These are phyloP conservation scores for Premnoplex brunnescens DNA, from an alignment of 2,797 vertebrate species.

Conservation along the genomic window DNA sequence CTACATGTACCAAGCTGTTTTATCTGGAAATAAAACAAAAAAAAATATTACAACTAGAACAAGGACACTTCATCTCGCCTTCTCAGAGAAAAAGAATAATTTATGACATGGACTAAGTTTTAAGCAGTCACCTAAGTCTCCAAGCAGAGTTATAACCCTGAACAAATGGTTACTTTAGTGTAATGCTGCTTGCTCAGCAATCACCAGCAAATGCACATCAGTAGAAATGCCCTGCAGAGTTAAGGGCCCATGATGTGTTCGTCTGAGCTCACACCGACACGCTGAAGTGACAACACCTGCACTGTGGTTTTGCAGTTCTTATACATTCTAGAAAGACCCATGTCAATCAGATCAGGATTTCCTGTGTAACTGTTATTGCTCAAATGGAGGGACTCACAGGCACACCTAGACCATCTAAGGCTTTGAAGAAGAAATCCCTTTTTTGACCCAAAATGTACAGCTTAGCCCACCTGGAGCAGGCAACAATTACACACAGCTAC, in stretches of 20 bases:
- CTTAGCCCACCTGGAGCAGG: neutral
- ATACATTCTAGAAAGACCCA: rapidly evolving
- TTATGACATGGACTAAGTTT: neutral
- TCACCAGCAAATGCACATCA: neutral
- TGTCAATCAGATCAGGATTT: neutral
- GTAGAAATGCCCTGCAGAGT: neutral
- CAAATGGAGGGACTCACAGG: neutral
- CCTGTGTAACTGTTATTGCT: neutral
- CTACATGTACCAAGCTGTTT: neutral
- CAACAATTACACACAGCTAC: neutral
- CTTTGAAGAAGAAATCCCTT: neutral
- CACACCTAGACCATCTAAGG: neutral
- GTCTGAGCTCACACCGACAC: neutral
- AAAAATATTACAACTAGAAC: neutral
- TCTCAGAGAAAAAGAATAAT: neutral
- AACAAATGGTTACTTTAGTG: neutral
- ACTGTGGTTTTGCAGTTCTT: neutral
- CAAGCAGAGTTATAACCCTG: neutral
- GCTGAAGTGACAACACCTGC: neutral
- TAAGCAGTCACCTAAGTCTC: neutral
- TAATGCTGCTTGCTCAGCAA: neutral
- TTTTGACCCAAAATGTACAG: neutral
- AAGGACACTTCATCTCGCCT: neutral
- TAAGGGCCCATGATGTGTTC: neutral
- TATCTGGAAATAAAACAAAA: neutral